Base-by-base conservation (phyloP, 2,888 invertebrate genomes). In the Ferdinandea cuprea region DNA sequence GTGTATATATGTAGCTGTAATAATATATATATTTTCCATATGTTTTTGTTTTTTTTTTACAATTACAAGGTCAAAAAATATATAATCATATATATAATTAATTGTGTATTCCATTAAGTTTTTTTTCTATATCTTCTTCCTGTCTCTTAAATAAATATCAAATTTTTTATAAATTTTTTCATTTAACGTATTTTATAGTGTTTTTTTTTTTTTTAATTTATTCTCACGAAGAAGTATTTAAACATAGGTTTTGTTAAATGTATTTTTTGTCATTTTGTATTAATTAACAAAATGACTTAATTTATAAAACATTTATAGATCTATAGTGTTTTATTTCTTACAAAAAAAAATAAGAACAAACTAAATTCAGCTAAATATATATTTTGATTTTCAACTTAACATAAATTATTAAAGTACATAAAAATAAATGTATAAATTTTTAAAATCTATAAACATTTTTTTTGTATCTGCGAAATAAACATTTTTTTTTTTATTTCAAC, bases 311-410 rank as follows among this genome's bases (percentile, higher is more conserved):
- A 40, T 61, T 46, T 21, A 76, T 71, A 17, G 50, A 30, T 66
- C 48, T 68, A 56, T 65, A 4, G 30, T 40, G 54, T 69, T 30
- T n/a, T 52, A 19, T 65, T 58, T 68, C 40, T 32, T n/a, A n/a
- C n/a, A n/a, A n/a, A 79, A 76, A 48, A 83, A 74, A 68, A n/a
- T 74, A 72, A 54, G 66, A 78, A 68, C 76, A 71, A 85, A 85
- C 81, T 80, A 71, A 85, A 85, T 84, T 78, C 68, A 72, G 79
- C 81, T 78, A 78, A 69, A 81, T 74, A 52, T 48, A 81, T 74
- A 52, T 48, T 40, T 54, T 68, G 44, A 44, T 52, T 72, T 74
- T 71, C 32, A 46, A 37, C 42, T 46, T n/a, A 68, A 13, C 11
- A 35, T 48, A 46, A 48, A 66, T 32, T 58, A 1, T 44, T 68